Evolutionary conservation across 2,113 vertebrate species (phyloP).

Genomic region (Microcebus tavaratra): DNA sequence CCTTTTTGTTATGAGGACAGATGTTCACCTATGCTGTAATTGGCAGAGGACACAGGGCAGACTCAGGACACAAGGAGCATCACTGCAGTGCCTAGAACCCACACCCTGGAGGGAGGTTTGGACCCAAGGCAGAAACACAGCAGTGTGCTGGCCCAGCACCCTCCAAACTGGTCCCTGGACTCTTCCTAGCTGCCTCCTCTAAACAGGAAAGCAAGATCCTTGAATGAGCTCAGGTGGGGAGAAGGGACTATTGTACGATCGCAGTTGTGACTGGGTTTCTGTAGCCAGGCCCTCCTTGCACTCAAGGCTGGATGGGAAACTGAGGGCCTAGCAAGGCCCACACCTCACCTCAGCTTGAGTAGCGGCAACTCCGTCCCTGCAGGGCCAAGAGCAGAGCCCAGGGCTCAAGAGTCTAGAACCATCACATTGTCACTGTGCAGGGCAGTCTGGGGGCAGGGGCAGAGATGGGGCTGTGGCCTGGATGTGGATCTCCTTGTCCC

Average conservation of each 20-base stretch:
- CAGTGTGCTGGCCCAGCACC: neutral
- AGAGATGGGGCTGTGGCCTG: neutral
- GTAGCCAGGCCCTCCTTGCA: neutral
- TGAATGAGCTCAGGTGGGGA: neutral
- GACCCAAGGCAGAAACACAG: neutral
- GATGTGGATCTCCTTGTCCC: neutral
- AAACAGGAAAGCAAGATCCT: neutral
- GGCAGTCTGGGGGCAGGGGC: neutral
- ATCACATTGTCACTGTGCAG: neutral
- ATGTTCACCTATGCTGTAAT: neutral
- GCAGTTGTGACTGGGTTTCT: neutral
- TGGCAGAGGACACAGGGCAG: neutral
- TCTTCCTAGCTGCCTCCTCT: neutral
- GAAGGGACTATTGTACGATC: neutral
- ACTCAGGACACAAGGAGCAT: rapidly evolving
- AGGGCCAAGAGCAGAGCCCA: neutral
- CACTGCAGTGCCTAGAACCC: rapidly evolving
- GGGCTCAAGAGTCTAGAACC: neutral
- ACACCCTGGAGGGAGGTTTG: neutral
- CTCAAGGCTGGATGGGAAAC: neutral
- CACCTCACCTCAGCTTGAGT: neutral
- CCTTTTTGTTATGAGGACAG: neutral
- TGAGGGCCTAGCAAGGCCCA: neutral
- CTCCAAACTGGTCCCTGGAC: neutral
- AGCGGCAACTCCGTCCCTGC: neutral